These are phyloP conservation scores for Phylloscopus trochilus DNA, from an alignment of 2,113 vertebrate genomes.

Conservation along the genomic window DNA sequence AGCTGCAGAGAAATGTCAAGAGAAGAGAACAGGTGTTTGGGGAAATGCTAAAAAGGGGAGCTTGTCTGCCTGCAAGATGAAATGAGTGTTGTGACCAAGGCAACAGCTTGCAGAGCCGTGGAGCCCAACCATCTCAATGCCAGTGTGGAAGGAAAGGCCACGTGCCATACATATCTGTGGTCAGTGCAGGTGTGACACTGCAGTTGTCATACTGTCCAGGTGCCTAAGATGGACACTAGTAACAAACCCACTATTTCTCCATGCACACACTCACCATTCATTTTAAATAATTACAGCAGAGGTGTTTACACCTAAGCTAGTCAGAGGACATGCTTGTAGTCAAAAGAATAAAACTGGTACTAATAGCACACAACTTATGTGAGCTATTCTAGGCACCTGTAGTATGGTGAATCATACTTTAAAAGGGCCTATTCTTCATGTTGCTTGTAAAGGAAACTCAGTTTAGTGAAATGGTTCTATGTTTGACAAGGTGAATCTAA, in stretches of 20 bases:
- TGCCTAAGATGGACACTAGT: not conserved
- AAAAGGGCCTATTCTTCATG: not conserved
- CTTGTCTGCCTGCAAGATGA: not conserved
- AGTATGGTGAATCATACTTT: not conserved
- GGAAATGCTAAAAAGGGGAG: not conserved
- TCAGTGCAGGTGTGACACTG: not conserved
- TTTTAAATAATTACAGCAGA: not conserved
- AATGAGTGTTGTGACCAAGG: not conserved
- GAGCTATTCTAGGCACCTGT: not conserved
- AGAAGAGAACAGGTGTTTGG: not conserved
- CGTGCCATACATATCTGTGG: accelerated
- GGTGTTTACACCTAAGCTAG: not conserved
- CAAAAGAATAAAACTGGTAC: not conserved
- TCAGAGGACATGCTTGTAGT: not conserved
- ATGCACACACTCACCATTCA: accelerated
- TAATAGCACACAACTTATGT: not conserved
- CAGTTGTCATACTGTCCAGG: not conserved
- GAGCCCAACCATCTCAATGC: not conserved
- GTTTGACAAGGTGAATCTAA: not conserved
- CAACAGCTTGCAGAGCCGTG: not conserved
- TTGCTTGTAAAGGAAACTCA: not conserved
- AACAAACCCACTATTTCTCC: not conserved
- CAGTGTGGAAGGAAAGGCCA: not conserved
- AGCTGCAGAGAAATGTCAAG: not conserved
- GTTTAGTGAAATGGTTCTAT: not conserved